Evolutionary conservation across 2,113 vertebrate species (phyloP), one percentile per base, ranked within the genome.

Genomic region (Puffinus mauretanicus): DNA sequence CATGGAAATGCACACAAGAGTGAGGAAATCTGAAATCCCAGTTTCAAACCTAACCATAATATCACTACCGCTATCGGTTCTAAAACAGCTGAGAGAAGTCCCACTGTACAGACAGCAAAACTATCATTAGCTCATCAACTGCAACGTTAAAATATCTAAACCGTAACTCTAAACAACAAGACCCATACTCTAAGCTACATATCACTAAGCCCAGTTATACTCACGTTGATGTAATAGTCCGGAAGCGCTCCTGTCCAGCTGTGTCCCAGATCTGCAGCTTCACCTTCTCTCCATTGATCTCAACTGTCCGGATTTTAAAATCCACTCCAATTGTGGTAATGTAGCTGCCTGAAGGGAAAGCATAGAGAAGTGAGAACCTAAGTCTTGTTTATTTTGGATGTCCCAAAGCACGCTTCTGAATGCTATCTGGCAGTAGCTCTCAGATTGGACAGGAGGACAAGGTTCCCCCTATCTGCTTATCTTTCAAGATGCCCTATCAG

Each of bases 231-330:
- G 99, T 99, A 97, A 99, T 99, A 55, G 99, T 99, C 54, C 99
- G 98, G 98, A 99, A 99, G 84, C 99, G 99, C 89, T 99, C 99
- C 51, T 99, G 99, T 44, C 99, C 99, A 3, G 99, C 99, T 2
- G 99, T 99, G 93, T 99, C 99, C 99, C 99, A 99, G 97, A 99
- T 99, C 98, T 99, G 99, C 70, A 99, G 98, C 95, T 99, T 99
- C 97, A 99, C 99, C 93, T 99, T 99, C 98, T 99, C 99, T 22
- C 99, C 99, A 80, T 99, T 99, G 94, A 99, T 99, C 98, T 99
- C 99, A 96, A 99, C 99, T 0, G 99, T 99, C 86, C 99, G 98
- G 95, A 99, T 99, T 98, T 99, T 99, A 95, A 99, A 99, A 94
- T 99, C 99, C 86, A 99, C 99, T 18, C 99, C 99, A 11, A 99